Evolutionary conservation across 2,888 invertebrate species (phyloP).

Genomic region (Dasysyrphus albostriatus): DNA sequence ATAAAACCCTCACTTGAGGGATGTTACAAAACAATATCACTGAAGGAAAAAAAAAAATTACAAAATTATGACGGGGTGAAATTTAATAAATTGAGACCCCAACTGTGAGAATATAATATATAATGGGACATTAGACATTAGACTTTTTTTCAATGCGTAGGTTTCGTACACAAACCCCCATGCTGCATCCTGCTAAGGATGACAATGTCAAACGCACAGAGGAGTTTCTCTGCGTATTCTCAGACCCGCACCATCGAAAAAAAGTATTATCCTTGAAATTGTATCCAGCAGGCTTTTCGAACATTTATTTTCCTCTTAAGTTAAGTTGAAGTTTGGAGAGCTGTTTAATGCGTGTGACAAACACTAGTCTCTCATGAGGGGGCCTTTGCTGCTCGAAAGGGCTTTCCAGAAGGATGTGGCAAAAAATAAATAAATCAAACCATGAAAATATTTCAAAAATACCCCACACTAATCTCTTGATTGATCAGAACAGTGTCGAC

Average conservation of each 20-base stretch:
- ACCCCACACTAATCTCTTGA: conserved; percentile 61
- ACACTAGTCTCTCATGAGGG: conserved; percentile 23
- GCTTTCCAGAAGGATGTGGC: conserved; percentile 1
- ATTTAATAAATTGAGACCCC: conserved; percentile 74
- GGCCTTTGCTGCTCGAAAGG: neutral
- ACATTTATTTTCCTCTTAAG: conserved; percentile 53
- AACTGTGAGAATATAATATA: conserved; percentile 71
- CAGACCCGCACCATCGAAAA: neutral
- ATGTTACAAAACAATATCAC: conserved; percentile 27
- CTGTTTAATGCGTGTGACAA: conserved; percentile 30
- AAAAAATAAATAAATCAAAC: conserved; percentile 37
- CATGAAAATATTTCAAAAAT: conserved; percentile 32
- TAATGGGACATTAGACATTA: conserved; percentile 72
- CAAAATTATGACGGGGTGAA: conserved; percentile 60
- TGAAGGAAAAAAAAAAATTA: neutral
- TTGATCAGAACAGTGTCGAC: conserved; percentile 62
- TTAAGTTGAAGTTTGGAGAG: conserved; percentile 34
- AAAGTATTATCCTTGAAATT: conserved; percentile 54
- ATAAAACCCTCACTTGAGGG: conserved; percentile 18
- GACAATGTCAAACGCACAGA: conserved; percentile 17
- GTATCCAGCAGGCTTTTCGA: conserved; percentile 39
- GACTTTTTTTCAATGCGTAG: conserved; percentile 36
- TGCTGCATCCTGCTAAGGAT: conserved; percentile 31
- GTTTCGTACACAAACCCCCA: neutral
- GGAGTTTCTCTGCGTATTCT: conserved; percentile 1